These are phyloP conservation scores for Xiphorhynchus erythropygius DNA, from an alignment of 2,797 vertebrate genomes.

Conservation along the genomic window DNA sequence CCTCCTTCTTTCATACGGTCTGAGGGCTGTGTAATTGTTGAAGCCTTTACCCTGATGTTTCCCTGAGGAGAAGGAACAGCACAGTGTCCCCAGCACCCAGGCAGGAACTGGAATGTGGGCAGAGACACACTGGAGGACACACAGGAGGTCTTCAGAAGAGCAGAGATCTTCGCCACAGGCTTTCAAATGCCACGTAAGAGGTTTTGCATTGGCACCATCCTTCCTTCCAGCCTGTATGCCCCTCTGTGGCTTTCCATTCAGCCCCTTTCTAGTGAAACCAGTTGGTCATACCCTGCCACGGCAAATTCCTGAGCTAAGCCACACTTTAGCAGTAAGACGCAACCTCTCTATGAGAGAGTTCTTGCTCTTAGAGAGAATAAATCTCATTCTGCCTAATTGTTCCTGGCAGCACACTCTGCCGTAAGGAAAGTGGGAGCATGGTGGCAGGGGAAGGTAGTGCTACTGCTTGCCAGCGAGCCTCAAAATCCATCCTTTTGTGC, in stretches of 20 bases:
- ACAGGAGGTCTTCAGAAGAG: neutral
- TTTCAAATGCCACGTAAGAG: neutral
- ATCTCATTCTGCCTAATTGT: neutral
- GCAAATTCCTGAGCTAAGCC: neutral
- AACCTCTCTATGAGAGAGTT: neutral
- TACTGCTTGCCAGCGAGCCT: neutral
- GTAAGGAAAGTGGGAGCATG: neutral
- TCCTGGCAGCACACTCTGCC: neutral
- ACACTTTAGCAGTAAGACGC: rapidly evolving
- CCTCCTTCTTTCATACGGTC: neutral
- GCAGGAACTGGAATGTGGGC: neutral
- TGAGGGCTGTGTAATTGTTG: neutral
- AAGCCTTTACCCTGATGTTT: neutral
- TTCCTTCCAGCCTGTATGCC: neutral
- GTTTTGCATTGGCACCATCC: neutral
- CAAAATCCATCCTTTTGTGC: neutral
- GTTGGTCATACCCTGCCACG: neutral
- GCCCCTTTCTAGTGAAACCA: neutral
- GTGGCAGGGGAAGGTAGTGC: neutral
- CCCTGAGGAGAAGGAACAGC: neutral
- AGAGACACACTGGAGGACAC: neutral
- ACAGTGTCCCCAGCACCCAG: rapidly evolving
- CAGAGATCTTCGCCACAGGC: neutral
- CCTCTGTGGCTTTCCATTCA: rapidly evolving
- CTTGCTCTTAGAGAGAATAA: neutral